Evolutionary conservation across 2,113 vertebrate genomes (phyloP), one percentile per base, ranked within the genome.

Genomic region (Sakesphorus luctuosus): DNA sequence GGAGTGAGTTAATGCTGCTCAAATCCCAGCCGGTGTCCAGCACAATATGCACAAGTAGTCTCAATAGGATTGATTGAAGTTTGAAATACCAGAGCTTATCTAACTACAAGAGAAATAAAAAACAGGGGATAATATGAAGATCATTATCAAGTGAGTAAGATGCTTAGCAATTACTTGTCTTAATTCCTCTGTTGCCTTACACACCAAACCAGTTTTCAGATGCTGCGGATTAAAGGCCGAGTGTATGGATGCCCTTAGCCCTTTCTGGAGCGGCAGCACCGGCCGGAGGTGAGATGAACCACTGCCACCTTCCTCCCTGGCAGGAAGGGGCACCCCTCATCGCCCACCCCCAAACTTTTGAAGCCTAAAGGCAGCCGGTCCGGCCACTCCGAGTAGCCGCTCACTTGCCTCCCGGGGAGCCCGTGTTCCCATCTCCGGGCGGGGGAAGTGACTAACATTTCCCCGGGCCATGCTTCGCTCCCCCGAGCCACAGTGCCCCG

Each of bases 211-310:
- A 25, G 23, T 61, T 79, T 82, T 63, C 66, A 61, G 44, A 38
- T 5, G 23, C 43, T 4, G 7, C 11, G 7, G 21, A 6, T 8
- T 13, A 3, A 14, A 28, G 38, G 33, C 68, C 4, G 11, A 8
- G 1, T 9, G 31, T 3, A 2, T 0, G 26, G 52, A 12, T 43
- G 56, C 49, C 18, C 1, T 18, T 0, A 33, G n/a, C 13, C 4
- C 33, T 52, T 21, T 26, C 11, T 7, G 24, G 47, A 38, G 43
- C 1, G 3, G 61, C 9, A 19, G 10, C n/a, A 15, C 13, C 6
- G 26, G 43, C 36, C 38, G 7, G 13, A 7, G n/a, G 21, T 25
- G 7, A 47, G 26, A 33, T 4, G 23, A 16, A 74, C 52, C 25
- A 13, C 33, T 53, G 36, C 26, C 33, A 9, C 9, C 11, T 21